Conservation (phyloP, 2,888 invertebrate species). For the Lottia scabra region DNA sequence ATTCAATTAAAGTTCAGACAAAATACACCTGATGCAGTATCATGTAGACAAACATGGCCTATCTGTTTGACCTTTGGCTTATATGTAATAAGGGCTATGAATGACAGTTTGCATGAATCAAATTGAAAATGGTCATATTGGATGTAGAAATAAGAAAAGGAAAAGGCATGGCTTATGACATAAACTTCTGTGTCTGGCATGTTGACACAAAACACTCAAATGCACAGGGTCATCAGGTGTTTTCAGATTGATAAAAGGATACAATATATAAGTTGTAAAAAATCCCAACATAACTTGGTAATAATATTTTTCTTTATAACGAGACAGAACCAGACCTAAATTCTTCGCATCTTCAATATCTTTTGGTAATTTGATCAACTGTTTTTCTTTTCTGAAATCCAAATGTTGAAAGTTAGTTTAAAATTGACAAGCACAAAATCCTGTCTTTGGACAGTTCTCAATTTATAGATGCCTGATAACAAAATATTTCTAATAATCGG, state of each 20-base stretch:
- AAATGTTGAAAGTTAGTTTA: not conserved
- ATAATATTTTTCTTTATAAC: conserved; percentile 93
- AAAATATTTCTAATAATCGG: not conserved
- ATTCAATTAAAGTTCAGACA: too few species aligned
- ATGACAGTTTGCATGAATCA: too few species aligned
- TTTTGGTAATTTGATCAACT: conserved; percentile 89
- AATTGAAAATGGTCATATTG: too few species aligned
- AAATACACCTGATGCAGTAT: too few species aligned
- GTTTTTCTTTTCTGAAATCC: conserved; percentile 82
- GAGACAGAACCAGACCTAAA: conserved; percentile 88
- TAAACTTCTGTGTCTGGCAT: too few species aligned
- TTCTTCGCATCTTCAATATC: conserved; percentile 96
- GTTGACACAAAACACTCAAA: not conserved
- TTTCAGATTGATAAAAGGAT: conserved; percentile 67
- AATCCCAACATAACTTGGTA: conserved; percentile 91
- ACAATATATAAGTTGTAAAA: conserved; percentile 95
- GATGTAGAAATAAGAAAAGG: too few species aligned
- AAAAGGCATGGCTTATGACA: too few species aligned
- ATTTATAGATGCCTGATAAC: too few species aligned
- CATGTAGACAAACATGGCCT: too few species aligned
- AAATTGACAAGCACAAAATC: not conserved
- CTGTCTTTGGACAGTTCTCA: too few species aligned
- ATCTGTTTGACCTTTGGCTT: too few species aligned
- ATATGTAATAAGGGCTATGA: too few species aligned
- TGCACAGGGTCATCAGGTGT: not conserved